phyloP scores from a whole-genome alignment of 2,113 vertebrate species.

The Tonatia bakeri region DNA sequence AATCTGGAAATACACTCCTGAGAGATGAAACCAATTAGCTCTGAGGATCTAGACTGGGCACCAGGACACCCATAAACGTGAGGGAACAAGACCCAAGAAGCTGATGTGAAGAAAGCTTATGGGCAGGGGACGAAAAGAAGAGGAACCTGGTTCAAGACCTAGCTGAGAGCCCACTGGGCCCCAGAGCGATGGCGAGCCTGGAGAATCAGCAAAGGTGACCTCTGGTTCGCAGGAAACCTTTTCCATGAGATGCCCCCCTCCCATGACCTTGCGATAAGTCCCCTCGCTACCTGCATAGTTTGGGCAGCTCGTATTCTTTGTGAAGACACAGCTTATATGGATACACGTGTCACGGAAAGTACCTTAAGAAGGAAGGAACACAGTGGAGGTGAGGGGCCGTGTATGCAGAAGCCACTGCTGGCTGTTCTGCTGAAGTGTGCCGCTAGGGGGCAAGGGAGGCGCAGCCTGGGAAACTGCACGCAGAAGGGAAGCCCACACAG shows the following conservation, averaged over 20 bases:
- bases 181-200: background rate
- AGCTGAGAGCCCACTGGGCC: background rate
- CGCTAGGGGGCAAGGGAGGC: background rate
- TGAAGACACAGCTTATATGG: accelerated
- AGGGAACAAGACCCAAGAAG: background rate
- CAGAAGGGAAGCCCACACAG: background rate
- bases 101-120: background rate
- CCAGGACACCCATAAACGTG: background rate
- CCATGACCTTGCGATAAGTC: background rate
- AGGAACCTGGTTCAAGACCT: background rate
- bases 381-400: background rate
- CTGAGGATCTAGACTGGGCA: background rate
- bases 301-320: background rate
- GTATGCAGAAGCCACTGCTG: accelerated
- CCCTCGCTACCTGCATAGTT: background rate
- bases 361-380: no score
- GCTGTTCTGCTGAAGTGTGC: background rate
- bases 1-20: background rate
- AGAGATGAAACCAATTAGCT: background rate
- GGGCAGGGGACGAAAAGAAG: accelerated
- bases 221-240: background rate
- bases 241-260: background rate
- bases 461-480: background rate
- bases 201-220: background rate
- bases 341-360: accelerated